A percentile compares a stretch with the other conserved stretches of the same genome.
These are phyloP conservation scores for Plecturocebus donacophilus DNA, from an alignment of 2,113 vertebrate genomes.

Conservation along the genomic window DNA sequence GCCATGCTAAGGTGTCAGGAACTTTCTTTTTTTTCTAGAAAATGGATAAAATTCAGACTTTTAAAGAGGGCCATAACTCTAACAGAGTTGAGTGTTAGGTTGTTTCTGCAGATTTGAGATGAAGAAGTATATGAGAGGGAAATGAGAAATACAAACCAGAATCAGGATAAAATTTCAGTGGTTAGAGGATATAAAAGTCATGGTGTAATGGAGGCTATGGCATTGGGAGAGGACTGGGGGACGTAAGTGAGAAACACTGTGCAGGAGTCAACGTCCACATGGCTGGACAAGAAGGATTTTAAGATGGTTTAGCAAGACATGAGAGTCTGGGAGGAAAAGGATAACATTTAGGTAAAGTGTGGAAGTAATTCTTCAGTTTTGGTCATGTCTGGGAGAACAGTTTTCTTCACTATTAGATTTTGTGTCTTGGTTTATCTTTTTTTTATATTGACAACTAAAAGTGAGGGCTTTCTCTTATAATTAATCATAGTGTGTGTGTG, in stretches of 20 bases:
- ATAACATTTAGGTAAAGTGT: neutral
- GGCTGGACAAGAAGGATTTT: neutral
- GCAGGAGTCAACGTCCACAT: neutral
- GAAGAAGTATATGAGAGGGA: neutral
- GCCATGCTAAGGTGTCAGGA: neutral
- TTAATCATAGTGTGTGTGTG: neutral
- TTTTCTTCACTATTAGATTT: neutral
- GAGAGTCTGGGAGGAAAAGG: neutral
- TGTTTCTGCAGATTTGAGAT: neutral
- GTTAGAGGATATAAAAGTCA: neutral
- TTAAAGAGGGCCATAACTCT: neutral
- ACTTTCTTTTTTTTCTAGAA: neutral
- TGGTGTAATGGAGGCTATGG: neutral
- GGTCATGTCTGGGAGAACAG: neutral
- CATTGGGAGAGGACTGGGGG: neutral
- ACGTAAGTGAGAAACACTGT: neutral
- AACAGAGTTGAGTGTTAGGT: neutral
- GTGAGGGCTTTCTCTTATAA: neutral
- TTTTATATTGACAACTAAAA: neutral
- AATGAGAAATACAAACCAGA: slow-evolving; percentile 4
- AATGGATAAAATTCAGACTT: neutral
- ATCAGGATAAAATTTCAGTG: neutral
- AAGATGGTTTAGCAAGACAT: neutral
- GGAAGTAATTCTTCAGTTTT: slow-evolving; percentile 3
- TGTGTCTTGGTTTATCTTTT: neutral